Conservation (phyloP, 2,797 vertebrate species). For the Peromyscus melanophrys region DNA sequence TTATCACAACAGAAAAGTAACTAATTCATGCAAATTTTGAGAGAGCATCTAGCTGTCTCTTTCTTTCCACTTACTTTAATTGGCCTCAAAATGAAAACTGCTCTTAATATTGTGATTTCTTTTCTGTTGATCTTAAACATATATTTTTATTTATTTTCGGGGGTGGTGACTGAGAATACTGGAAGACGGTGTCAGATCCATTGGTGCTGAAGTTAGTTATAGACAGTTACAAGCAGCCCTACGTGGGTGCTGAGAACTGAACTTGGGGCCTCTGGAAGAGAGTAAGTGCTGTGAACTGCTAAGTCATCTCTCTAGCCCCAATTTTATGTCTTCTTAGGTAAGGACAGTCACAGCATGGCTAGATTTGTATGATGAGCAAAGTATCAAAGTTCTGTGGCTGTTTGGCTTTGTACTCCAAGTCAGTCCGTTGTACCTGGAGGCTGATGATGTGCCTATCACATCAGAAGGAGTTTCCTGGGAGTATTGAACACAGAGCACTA, state of each 20-base stretch:
- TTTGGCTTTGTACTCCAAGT: neutral
- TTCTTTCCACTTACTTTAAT: neutral
- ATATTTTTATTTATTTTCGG: neutral
- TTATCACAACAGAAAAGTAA: neutral
- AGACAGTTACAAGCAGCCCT: neutral
- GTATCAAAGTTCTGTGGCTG: neutral
- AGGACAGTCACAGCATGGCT: neutral
- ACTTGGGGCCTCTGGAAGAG: neutral
- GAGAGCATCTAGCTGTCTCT: conserved; percentile 9
- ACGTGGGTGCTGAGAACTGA: neutral
- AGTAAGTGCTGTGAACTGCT: neutral
- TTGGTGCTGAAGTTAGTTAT: neutral
- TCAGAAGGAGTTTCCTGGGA: conserved; percentile 9
- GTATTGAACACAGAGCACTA: neutral
- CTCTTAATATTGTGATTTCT: neutral
- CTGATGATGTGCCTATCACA: neutral
- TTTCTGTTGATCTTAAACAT: neutral
- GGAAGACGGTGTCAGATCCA: neutral
- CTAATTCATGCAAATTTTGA: neutral
- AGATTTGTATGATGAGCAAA: neutral
- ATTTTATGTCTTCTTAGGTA: neutral
- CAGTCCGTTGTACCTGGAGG: neutral
- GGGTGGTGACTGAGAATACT: neutral
- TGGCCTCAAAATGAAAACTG: conserved; percentile 55
- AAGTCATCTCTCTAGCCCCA: neutral